Percentiles rank a stretch among this genome's conserved stretches.
These are phyloP conservation scores for Acleris sparsana DNA, from an alignment of 2,888 invertebrate genomes.

Conservation along the genomic window DNA sequence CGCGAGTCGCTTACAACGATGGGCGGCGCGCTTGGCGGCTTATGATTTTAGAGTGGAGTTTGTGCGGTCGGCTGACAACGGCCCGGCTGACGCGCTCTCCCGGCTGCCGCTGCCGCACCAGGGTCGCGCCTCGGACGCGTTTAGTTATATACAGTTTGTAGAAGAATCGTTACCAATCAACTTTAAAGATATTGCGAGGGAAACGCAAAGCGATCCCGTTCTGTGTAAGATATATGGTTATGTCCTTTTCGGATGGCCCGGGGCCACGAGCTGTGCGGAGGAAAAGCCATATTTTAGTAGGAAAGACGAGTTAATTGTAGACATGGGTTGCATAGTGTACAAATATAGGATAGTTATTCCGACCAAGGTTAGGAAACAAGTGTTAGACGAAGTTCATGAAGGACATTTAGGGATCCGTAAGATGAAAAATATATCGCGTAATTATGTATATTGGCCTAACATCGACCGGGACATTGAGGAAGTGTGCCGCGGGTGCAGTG, in stretches of 20 bases:
- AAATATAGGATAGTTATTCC: slow-evolving; percentile 37
- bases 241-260: slow-evolving; percentile 38
- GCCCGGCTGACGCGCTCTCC: slow-evolving; percentile 16
- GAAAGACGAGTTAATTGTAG: slow-evolving; percentile 29
- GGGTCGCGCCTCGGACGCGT: background rate
- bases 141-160: slow-evolving; percentile 1
- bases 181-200: background rate
- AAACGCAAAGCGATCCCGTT: slow-evolving; percentile 1
- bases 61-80: slow-evolving; percentile 14
- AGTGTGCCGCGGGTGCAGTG: background rate
- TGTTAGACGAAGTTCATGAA: slow-evolving; percentile 18
- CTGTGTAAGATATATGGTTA: slow-evolving; percentile 8
- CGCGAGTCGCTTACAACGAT: slow-evolving; percentile 4
- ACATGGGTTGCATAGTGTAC: slow-evolving; percentile 37
- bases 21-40: slow-evolving; percentile 10
- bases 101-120: background rate
- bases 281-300: slow-evolving; percentile 33
- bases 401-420: slow-evolving; percentile 14
- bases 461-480: slow-evolving; percentile 14
- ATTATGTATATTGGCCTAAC: slow-evolving; percentile 17
- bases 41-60: slow-evolving; percentile 6
- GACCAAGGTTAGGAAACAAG: background rate
- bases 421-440: slow-evolving; percentile 15
- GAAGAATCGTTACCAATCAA: slow-evolving; percentile 6
- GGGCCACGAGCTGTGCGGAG: slow-evolving; percentile 16